Conservation (phyloP, 2,888 invertebrate genomes). For the Conistra vaccinii region DNA sequence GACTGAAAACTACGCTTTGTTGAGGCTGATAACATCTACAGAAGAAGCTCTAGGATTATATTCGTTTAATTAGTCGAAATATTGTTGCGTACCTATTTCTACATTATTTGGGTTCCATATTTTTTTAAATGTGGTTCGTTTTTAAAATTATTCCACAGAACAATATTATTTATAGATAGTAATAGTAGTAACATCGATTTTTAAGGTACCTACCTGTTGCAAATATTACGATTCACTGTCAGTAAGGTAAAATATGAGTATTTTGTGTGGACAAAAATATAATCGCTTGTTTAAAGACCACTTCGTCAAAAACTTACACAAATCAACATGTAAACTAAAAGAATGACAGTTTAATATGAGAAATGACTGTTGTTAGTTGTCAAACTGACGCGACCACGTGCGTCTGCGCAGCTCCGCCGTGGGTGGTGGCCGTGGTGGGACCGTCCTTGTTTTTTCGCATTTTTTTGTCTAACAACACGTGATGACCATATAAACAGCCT, state of each 20-base stretch:
- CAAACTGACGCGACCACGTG: slow-evolving; percentile 72
- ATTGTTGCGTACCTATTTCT: slow-evolving; percentile 20
- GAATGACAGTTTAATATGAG: slow-evolving; percentile 31
- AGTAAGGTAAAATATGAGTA: not conserved
- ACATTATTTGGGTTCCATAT: not conserved
- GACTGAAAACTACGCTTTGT: slow-evolving; percentile 74
- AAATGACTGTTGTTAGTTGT: slow-evolving; percentile 52
- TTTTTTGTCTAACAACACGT: slow-evolving; percentile 75
- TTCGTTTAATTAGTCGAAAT: slow-evolving; percentile 50
- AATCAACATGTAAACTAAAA: slow-evolving; percentile 35
- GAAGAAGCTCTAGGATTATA: slow-evolving; percentile 55
- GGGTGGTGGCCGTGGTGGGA: slow-evolving; percentile 68
- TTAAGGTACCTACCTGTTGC: not conserved
- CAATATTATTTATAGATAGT: not conserved
- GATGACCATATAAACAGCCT: slow-evolving; percentile 75
- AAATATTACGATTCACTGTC: not conserved
- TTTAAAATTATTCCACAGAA: not conserved
- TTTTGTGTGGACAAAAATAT: not conserved
- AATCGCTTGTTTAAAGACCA: not conserved
- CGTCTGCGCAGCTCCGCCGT: slow-evolving; percentile 60
- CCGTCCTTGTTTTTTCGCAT: slow-evolving; percentile 60
- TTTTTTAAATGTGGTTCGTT: not conserved
- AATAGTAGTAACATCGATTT: not conserved
- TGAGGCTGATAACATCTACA: slow-evolving; percentile 76
- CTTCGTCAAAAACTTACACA: slow-evolving; percentile 14